Conservation (phyloP, 2,113 vertebrate genomes). For the Symphodus melops region DNA sequence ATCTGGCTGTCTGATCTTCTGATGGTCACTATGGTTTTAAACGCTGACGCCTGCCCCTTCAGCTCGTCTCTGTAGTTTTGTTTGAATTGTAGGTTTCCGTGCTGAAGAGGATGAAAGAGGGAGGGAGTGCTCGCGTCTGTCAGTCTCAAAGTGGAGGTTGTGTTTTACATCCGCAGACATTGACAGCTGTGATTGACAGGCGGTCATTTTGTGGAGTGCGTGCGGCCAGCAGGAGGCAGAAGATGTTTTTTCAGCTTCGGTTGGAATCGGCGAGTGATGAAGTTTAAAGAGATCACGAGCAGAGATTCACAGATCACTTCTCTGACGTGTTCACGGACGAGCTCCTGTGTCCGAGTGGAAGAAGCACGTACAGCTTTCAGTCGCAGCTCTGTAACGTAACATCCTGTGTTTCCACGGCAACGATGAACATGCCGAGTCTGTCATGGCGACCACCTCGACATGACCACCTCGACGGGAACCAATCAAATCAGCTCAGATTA, state of each 20-base stretch:
- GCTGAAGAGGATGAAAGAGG: background rate
- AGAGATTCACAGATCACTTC: no score
- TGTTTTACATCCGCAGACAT: background rate
- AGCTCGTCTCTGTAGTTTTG: background rate
- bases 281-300: no score
- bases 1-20: background rate
- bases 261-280: background rate
- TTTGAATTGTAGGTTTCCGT: background rate
- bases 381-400: no score
- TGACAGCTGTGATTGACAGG: slow-evolving; percentile 2
- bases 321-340: no score
- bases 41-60: background rate
- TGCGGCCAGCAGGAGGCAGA: background rate
- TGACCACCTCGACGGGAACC: no score
- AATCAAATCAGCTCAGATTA: no score
- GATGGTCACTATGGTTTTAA: background rate
- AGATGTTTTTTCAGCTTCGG: background rate
- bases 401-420: no score
- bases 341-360: no score
- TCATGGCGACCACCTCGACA: no score
- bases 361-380: no score
- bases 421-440: no score
- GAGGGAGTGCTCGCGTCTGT: background rate
- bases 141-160: background rate
- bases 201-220: slow-evolving; percentile 20